Evolutionary conservation across 1,140 invertebrate species (phyloP).

Genomic region (Lucilia cuprina): DNA sequence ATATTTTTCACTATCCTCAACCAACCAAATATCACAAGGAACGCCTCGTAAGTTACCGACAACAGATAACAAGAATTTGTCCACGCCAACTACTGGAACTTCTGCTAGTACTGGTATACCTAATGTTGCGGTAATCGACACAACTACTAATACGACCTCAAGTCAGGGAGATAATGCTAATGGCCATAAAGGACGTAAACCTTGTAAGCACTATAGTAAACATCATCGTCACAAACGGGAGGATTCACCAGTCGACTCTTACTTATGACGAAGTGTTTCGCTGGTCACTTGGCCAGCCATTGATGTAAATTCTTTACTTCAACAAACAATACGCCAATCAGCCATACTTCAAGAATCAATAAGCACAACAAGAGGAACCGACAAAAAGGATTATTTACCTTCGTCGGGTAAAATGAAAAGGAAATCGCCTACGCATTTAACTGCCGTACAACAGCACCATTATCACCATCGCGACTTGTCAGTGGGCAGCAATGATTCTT

Average conservation of each 20-base stretch:
- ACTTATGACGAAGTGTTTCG: constrained; percentile 63
- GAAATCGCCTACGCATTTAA: neutral
- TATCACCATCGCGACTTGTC: neutral
- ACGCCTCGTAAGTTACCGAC: constrained; percentile 25
- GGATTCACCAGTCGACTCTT: constrained; percentile 47
- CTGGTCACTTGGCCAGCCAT: constrained; percentile 63
- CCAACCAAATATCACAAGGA: constrained; percentile 31
- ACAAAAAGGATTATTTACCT: neutral
- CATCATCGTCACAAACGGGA: constrained; percentile 51
- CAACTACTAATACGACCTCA: neutral
- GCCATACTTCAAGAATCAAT: constrained; percentile 51
- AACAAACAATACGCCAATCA: constrained; percentile 59
- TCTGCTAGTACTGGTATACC: neutral
- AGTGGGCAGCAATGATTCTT: constrained; percentile 55
- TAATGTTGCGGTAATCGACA: neutral
- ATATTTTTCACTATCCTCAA: constrained; percentile 55
- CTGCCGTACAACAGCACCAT: neutral
- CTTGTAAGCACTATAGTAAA: constrained; percentile 49
- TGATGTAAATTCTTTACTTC: constrained; percentile 58
- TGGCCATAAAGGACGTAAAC: constrained; percentile 25
- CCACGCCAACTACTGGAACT: neutral
- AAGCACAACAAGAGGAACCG: neutral
- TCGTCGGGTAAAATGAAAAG: neutral
- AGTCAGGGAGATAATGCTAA: neutral
- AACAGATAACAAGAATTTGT: neutral